Percentiles rank a stretch among this genome's conserved stretches.
Conservation (phyloP, 2,797 vertebrate species). For the Falco novaeseelandiae region DNA sequence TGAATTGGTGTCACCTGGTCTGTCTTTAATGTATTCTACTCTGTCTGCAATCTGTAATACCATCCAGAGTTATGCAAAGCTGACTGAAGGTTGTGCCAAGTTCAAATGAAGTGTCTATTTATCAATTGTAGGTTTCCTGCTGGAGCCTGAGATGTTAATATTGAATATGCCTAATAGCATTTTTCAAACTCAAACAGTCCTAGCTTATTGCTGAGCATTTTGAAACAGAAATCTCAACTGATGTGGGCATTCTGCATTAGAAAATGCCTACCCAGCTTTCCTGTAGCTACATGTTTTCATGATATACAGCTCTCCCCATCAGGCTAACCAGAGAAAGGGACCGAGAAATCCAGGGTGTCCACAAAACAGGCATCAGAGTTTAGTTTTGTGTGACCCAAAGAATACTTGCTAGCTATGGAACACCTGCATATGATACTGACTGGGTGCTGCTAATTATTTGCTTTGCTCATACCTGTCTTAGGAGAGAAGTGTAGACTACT, state of each 20-base stretch:
- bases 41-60: background rate
- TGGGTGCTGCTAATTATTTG: background rate
- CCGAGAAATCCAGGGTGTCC: background rate
- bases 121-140: constrained; percentile 51
- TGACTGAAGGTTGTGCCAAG: constrained; percentile 63
- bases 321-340: background rate
- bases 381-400: background rate
- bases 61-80: constrained; percentile 42
- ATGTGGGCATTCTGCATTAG: background rate
- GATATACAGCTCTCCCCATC: background rate
- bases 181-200: constrained; percentile 37
- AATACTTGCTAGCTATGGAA: background rate
- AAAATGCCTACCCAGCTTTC: background rate
- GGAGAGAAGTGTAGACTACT: background rate
- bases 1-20: constrained; percentile 20
- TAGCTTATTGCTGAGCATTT: constrained; percentile 16
- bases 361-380: background rate
- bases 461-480: background rate
- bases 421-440: background rate
- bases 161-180: constrained; percentile 59
- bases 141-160: constrained; percentile 55
- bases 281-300: background rate
- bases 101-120: constrained; percentile 66
- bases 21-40: background rate
- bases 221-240: constrained; percentile 26